A percentile compares a stretch with the other conserved stretches of the same genome.
Conservation (phyloP, 2,797 vertebrate species). For the Paguma larvata region DNA sequence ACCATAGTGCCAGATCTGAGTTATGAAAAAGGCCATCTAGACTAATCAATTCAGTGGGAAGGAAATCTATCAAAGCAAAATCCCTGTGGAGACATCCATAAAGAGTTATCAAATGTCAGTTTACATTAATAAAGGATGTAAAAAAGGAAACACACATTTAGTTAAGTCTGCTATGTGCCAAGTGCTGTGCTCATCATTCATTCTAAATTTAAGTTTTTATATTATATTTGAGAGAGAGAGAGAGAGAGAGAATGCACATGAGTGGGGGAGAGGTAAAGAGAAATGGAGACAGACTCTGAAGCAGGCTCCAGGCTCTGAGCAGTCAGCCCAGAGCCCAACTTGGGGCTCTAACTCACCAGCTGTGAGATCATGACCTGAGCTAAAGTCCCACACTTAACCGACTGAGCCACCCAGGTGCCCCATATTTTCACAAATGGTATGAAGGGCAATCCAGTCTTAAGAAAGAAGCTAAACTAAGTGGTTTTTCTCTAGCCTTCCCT, state of each 20-base stretch:
- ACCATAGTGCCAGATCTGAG: background rate
- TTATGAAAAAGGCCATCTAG: background rate
- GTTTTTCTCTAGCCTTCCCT: background rate
- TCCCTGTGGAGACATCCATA: background rate
- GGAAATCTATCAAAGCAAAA: slow-evolving; percentile 47
- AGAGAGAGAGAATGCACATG: too few species aligned
- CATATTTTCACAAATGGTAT: slow-evolving; percentile 30
- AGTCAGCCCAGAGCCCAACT: too few species aligned
- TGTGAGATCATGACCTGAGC: too few species aligned
- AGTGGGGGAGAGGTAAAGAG: too few species aligned
- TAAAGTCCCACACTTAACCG: too few species aligned
- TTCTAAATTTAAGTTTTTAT: background rate
- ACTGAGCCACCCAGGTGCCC: too few species aligned
- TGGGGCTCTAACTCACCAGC: too few species aligned
- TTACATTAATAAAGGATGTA: slow-evolving; percentile 35
- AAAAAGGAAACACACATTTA: slow-evolving; percentile 29
- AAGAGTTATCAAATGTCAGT: slow-evolving; percentile 6
- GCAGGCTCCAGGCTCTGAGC: too few species aligned
- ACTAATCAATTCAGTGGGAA: slow-evolving; percentile 41
- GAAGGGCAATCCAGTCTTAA: background rate
- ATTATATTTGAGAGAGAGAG: too few species aligned
- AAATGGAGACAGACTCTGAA: too few species aligned
- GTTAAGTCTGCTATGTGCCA: background rate
- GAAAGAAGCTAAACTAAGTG: slow-evolving; percentile 20
- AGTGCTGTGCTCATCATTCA: slow-evolving; percentile 23